A percentile compares a stretch with the other conserved stretches of the same genome.
phyloP scores from a whole-genome alignment of 2,113 vertebrate genomes.

The Girardinichthys multiradiatus region DNA sequence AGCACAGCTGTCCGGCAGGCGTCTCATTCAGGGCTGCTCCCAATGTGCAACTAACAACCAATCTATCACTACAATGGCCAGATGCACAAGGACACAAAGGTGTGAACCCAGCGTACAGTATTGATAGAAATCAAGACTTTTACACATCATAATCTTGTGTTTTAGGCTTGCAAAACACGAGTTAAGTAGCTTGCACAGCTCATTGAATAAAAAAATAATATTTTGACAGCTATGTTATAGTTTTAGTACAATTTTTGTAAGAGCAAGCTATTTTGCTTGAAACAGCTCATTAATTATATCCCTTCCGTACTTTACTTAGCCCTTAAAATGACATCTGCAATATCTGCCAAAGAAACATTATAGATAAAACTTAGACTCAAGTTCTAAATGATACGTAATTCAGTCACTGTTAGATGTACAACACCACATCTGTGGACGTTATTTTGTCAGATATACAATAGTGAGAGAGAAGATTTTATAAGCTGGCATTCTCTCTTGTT shows the following conservation, averaged over 20 bases:
- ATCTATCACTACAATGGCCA: conserved; percentile 67
- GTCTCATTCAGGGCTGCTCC: conserved; percentile 61
- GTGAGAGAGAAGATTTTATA: conserved; percentile 70
- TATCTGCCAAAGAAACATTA: conserved; percentile 29
- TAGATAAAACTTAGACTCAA: conserved; percentile 54
- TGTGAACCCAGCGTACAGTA: conserved; percentile 51
- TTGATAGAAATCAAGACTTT: conserved; percentile 49
- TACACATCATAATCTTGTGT: conserved; percentile 49
- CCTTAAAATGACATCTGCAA: conserved; percentile 12
- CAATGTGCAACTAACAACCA: conserved; percentile 41
- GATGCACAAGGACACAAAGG: conserved; percentile 70
- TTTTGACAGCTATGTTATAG: conserved; percentile 27
- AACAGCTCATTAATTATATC: conserved; percentile 11
- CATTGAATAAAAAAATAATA: conserved; percentile 24
- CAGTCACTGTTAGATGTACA: conserved; percentile 79
- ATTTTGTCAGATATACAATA: conserved; percentile 78
- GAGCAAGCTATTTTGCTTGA: conserved; percentile 24
- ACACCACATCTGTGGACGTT: conserved; percentile 75
- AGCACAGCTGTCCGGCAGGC: conserved; percentile 78
- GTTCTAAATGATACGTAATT: conserved; percentile 75
- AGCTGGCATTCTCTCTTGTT: conserved; percentile 81
- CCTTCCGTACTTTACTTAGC: conserved; percentile 20
- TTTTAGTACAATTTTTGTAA: conserved; percentile 28
- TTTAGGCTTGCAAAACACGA: conserved; percentile 18
- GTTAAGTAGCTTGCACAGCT: conserved; percentile 42